phyloP scores from a whole-genome alignment of 2,113 vertebrate species.

The Pachyramphus minor region DNA sequence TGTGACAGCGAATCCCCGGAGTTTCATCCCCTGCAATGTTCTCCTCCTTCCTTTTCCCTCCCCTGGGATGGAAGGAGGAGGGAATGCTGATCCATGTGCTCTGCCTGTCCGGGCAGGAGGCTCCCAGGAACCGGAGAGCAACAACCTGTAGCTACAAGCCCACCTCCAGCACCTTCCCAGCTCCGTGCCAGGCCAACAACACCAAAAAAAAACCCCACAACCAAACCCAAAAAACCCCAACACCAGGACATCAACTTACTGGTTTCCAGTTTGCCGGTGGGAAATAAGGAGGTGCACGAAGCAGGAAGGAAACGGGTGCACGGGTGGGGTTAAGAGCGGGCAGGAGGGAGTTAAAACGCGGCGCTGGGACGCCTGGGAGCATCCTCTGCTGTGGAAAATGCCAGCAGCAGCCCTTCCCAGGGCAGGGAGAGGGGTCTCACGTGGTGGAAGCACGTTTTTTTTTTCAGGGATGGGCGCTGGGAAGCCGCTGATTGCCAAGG shows the following conservation, averaged over 20 bases:
- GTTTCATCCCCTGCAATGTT: background rate
- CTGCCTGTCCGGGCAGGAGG: conserved; percentile 50
- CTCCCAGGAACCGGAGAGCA: background rate
- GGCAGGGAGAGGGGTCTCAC: background rate
- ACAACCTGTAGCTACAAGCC: conserved; percentile 57
- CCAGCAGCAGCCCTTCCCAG: background rate
- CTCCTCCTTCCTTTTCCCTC: background rate
- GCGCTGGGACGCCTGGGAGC: background rate
- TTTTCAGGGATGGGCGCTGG: background rate
- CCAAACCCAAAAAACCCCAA: too few species aligned
- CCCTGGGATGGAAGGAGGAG: background rate
- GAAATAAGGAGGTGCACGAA: background rate
- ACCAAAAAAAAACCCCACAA: too few species aligned
- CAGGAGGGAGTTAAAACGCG: background rate
- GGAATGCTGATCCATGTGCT: background rate
- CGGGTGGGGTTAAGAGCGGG: background rate
- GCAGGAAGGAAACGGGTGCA: background rate
- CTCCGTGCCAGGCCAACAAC: background rate
- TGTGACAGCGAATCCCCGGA: background rate
- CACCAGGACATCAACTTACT: background rate
- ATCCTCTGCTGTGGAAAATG: background rate
- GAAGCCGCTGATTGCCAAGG: background rate
- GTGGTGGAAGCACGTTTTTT: background rate
- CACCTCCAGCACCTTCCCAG: background rate
- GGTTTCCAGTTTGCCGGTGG: background rate